These are phyloP conservation scores for Parelbella ahira DNA, from an alignment of 2,888 invertebrate genomes.

Conservation along the genomic window DNA sequence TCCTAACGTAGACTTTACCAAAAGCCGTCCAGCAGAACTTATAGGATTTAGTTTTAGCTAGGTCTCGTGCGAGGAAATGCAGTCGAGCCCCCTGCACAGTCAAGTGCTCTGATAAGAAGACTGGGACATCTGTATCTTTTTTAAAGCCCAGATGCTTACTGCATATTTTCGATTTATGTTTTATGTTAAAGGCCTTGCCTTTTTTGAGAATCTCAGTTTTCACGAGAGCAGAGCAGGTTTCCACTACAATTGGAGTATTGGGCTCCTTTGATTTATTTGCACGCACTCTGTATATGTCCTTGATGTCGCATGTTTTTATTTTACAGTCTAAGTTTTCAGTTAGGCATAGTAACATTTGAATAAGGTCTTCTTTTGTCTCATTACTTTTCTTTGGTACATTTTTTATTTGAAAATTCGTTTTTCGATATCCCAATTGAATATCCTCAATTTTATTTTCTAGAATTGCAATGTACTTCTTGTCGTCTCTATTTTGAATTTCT, in stretches of 20 bases:
- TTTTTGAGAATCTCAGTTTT: not conserved
- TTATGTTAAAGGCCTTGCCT: slow-evolving; percentile 2
- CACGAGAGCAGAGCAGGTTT: not conserved
- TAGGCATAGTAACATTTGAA: not conserved
- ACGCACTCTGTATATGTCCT: not conserved
- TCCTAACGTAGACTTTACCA: slow-evolving; percentile 3
- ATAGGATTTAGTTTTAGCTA: slow-evolving; percentile 13
- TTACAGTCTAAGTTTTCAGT: not conserved
- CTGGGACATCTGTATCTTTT: slow-evolving; percentile 5
- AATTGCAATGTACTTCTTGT: slow-evolving; percentile 23
- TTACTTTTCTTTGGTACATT: not conserved
- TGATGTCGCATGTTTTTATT: not conserved
- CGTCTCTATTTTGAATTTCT: slow-evolving; percentile 1
- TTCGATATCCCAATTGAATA: not conserved
- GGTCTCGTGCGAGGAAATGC: slow-evolving; percentile 16
- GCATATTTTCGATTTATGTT: slow-evolving; percentile 2
- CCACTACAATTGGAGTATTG: not conserved
- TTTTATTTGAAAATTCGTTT: slow-evolving; percentile 1
- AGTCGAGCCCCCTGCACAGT: slow-evolving; percentile 13
- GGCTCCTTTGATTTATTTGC: not conserved
- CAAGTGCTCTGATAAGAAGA: slow-evolving; percentile 11
- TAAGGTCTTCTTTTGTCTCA: not conserved
- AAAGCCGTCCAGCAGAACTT: slow-evolving; percentile 13
- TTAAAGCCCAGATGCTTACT: not conserved
- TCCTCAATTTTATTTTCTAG: slow-evolving; percentile 23